Conservation (phyloP, 2,113 vertebrate species). For the Ailurus styani region DNA sequence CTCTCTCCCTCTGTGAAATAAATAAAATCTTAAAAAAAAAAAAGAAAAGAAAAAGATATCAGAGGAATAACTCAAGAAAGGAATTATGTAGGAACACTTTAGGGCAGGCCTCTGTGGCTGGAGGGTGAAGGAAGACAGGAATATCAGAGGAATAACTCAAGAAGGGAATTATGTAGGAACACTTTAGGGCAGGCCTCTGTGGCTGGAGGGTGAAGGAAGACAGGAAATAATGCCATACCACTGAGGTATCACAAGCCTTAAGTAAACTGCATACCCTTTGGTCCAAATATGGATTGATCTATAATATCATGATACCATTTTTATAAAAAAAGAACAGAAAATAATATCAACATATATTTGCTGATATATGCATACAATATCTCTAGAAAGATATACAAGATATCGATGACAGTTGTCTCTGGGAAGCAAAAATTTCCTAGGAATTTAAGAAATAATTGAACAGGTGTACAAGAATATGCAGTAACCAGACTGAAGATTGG, state of each 20-base stretch:
- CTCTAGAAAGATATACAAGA: background rate
- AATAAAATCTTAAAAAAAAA: too few species aligned
- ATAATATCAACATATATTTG: conserved; percentile 8
- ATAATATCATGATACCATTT: too few species aligned
- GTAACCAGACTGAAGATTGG: background rate
- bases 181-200: background rate
- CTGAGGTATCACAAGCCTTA: background rate
- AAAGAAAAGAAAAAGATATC: too few species aligned
- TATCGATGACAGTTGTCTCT: background rate
- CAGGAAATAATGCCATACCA: background rate
- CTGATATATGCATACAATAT: background rate
- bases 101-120: background rate
- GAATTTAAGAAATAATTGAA: conserved; percentile 42
- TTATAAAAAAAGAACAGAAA: too few species aligned
- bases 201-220: background rate
- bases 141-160: conserved; percentile 16
- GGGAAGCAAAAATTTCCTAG: background rate
- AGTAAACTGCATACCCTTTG: background rate
- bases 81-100: background rate
- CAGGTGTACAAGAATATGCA: background rate
- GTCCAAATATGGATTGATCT: background rate
- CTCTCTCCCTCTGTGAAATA: too few species aligned
- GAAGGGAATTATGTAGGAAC: background rate
- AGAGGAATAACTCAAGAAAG: conserved; percentile 6
- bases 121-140: background rate